A percentile compares a stretch with the other conserved stretches of the same genome.
Conservation (phyloP, 2,113 vertebrate species). For the Campylomormyrus numenius region DNA sequence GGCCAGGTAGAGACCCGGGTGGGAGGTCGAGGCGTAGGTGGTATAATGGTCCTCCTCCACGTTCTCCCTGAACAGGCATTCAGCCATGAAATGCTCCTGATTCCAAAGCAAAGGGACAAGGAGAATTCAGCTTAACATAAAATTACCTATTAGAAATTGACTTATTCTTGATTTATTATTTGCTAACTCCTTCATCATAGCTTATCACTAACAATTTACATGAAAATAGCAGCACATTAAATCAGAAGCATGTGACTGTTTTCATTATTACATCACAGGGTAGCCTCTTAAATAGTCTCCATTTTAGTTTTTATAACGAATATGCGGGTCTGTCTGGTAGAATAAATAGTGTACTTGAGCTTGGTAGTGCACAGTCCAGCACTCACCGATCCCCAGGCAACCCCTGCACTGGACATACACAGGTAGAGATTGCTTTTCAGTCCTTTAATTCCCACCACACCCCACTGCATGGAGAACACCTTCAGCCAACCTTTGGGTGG, state of each 20-base stretch:
- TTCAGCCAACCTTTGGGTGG: conserved; percentile 46
- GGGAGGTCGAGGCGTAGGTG: conserved; percentile 52
- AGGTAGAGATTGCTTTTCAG: conserved; percentile 50
- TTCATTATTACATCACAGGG: not conserved
- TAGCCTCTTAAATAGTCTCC: not conserved
- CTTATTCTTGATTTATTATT: not conserved
- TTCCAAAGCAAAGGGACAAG: not conserved
- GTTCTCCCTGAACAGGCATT: conserved; percentile 56
- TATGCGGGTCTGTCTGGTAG: not conserved
- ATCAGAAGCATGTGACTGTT: not conserved
- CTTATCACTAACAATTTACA: not conserved
- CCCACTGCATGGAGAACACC: conserved; percentile 50
- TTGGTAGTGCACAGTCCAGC: not conserved
- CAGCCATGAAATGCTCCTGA: conserved; percentile 49
- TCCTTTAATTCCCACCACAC: conserved; percentile 55
- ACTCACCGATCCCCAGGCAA: conserved; percentile 43
- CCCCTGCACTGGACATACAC: conserved; percentile 50
- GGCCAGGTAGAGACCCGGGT: conserved; percentile 48
- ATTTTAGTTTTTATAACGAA: not conserved
- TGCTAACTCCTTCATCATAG: not conserved
- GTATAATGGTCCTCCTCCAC: conserved; percentile 60
- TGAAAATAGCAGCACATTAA: not conserved
- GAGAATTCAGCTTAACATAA: not conserved
- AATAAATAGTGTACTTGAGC: not conserved
- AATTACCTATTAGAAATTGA: not conserved